Evolutionary conservation across 2,797 vertebrate species (phyloP).

Genomic region (Gadopsis marmoratus): DNA sequence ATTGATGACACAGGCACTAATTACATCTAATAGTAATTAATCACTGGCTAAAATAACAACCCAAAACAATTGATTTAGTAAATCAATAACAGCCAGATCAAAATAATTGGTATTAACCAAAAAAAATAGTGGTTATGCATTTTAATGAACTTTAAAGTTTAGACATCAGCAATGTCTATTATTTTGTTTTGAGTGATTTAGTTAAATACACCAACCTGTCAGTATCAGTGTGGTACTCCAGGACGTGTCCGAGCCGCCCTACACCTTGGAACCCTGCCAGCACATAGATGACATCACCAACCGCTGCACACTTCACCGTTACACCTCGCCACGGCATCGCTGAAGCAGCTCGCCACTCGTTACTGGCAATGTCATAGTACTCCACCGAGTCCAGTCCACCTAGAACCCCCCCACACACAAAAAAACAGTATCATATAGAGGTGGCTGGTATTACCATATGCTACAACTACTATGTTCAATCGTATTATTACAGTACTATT

Average conservation of each 20-base stretch:
- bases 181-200: not conserved
- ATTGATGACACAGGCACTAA: not conserved
- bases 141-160: not conserved
- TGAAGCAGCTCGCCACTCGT: constrained; percentile 93
- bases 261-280: constrained; percentile 97
- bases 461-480: not conserved
- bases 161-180: not conserved
- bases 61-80: not conserved
- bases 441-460: not conserved
- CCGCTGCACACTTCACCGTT: constrained; percentile 96
- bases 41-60: not conserved
- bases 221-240: constrained; percentile 95
- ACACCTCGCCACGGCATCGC: constrained; percentile 97
- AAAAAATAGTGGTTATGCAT: not conserved
- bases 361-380: constrained; percentile 94
- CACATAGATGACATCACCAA: constrained; percentile 93
- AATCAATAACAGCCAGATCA: not conserved
- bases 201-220: constrained; percentile 85
- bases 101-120: not conserved
- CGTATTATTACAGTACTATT: not conserved
- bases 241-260: constrained; percentile 93
- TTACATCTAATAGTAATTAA: not conserved
- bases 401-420: constrained; percentile 50
- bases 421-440: not conserved
- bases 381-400: constrained; percentile 96